Evolutionary conservation across 1,140 invertebrate species (phyloP), one percentile per base, ranked within the genome.

Genomic region (Neodiprion virginianus): DNA sequence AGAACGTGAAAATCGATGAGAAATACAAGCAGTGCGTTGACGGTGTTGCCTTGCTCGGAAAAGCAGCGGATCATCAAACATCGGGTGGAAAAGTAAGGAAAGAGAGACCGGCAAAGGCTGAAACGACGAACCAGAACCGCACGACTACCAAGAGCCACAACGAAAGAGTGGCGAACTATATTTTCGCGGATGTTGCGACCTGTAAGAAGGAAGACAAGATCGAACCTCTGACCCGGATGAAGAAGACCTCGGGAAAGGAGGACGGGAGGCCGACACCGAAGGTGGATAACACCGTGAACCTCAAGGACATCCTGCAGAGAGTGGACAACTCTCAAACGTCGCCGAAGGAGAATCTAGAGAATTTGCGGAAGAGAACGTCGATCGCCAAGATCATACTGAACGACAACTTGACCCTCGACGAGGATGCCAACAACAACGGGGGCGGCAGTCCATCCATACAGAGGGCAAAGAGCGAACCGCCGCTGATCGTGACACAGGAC

Each of bases 1-100:
- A 69, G 40, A 83, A 88, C 23, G 85, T 78, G 0, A 82, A 74
- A 2, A 87, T 87, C 71, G 85, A 88, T 47, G 85, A 88, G 14
- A 88, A 88, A 67, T 88, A 88, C 76, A 88, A 87, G 21, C 84
- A 83, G 47, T 88, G 86, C 71, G 86, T 88, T 7, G 82, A 87
- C 23, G 84, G 77, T 8, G 85, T 81, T 1, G 83, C 75, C 40
- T 72, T 73, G 7, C 74, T 50, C 7, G n/a, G 10, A 4, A 12
- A 79, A 79, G 21, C 40, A 21, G 21, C 61, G 14, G 61, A 66
- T 66, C 28, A 40, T 40, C 14, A 66, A 3, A 14, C 0, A 1
- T 21, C 21, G 14, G 61, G 21, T n/a, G 61, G 21, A 21, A 66
- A 21, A 21, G 14, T 21, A 5, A 0, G 3, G 61, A 66, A 21